Evolutionary conservation across 1,140 invertebrate genomes (phyloP), one percentile per base, ranked within the genome.

Genomic region (Polypedilum pembai): DNA sequence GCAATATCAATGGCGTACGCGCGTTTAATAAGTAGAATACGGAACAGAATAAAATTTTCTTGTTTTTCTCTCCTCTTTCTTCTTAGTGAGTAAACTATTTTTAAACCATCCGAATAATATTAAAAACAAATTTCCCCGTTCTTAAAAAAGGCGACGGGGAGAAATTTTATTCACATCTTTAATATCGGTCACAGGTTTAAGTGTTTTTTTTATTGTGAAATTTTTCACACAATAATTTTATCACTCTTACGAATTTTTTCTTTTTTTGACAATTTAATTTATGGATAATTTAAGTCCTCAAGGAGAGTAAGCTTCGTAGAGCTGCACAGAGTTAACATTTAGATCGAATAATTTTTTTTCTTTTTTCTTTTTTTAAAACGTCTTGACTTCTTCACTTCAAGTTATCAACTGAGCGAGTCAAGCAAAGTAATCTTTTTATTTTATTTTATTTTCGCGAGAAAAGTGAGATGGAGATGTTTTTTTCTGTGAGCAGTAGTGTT

Each of bases 21-120:
- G 8, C 45, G 45, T 12, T n/a, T 56, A 33, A 56, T 56, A 56
- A 56, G n/a, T n/a, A 56, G 45, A 56, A 56, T 56, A 56, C 45
- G 45, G 45, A 56, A 56, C 45, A 56, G 45, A 56, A 56, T 56
- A 56, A 56, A n/a, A 56, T 56, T 56, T n/a, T 56, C 45, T 56
- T 56, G n/a, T 56, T 56, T n/a, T 56, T 56, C 12, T 56, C 15
- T n/a, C 12, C 3, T 15, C 10, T 56, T 56, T 56, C n/a, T 56
- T 15, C 12, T 15, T 56, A 33, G 5, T 33, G 24, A 33, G 24
- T 33, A 12, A 56, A 56, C 45, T 56, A 56, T 56, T 56, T 56
- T 12, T 56, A 56, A 56, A 56, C 45, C 45, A 56, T 56, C n/a
- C 45, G 45, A 56, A 56, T 12, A 56, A 56, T n/a, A 56, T 56